These are phyloP conservation scores for Cochlearius cochlearius DNA, from an alignment of 2,113 vertebrate species.

Conservation along the genomic window DNA sequence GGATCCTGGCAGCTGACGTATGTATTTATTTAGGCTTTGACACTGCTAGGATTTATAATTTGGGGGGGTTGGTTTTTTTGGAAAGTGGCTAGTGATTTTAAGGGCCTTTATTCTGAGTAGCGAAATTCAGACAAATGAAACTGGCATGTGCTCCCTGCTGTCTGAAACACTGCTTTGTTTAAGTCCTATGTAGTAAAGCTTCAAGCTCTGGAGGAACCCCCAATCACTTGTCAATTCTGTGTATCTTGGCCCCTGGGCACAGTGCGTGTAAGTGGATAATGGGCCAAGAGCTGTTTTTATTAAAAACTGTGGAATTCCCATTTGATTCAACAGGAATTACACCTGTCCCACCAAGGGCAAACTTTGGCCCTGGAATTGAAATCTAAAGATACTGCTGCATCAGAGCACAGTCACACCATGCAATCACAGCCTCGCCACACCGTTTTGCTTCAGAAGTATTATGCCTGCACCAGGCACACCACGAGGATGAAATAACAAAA, in stretches of 20 bases:
- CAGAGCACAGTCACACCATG: not conserved
- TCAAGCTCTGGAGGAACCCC: constrained; percentile 6
- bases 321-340: constrained; percentile 12
- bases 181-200: not conserved
- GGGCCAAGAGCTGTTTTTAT: constrained; percentile 29
- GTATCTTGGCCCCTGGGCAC: constrained; percentile 7
- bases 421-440: not conserved
- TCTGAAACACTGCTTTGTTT: not conserved
- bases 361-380: not conserved
- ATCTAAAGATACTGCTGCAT: not conserved
- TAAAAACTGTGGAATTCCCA: not conserved
- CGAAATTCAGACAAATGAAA: constrained; percentile 28
- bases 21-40: constrained; percentile 38
- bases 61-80: not conserved
- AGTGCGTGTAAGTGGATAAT: constrained; percentile 7
- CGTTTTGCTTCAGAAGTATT: not conserved
- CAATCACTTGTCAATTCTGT: constrained; percentile 31
- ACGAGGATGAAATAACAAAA: not conserved
- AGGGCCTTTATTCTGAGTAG: constrained; percentile 38
- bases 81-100: constrained; percentile 29
- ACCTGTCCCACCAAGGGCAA: constrained; percentile 22
- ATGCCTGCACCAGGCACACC: not conserved
- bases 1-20: not conserved
- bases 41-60: not conserved
- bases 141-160: not conserved